Percentiles rank a stretch among this genome's conserved stretches.
Evolutionary conservation across 2,888 invertebrate genomes (phyloP).

Genomic region (Drosophila diplacantha): DNA sequence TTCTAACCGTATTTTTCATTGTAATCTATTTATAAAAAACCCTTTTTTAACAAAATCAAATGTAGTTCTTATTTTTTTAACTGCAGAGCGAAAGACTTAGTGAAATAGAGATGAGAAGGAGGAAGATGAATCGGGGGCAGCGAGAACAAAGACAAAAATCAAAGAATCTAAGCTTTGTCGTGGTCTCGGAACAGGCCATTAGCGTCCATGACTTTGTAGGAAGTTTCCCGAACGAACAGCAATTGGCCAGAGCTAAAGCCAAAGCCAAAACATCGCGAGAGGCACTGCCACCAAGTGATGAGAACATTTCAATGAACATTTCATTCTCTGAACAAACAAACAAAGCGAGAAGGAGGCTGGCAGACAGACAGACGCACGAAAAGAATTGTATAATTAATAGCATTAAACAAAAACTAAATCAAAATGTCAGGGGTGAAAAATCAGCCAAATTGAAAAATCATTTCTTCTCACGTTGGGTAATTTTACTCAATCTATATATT

Average conservation of each 20-base stretch:
- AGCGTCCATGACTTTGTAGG: conserved; percentile 59
- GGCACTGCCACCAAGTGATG: conserved; percentile 21
- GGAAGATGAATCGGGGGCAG: conserved; percentile 13
- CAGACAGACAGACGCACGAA: conserved; percentile 1
- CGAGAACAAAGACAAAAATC: conserved; percentile 33
- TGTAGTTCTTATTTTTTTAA: neutral
- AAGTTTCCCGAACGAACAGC: conserved; percentile 13
- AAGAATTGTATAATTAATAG: conserved; percentile 51
- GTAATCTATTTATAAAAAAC: neutral
- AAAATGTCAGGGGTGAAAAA: conserved; percentile 38
- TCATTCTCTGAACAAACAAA: conserved; percentile 29
- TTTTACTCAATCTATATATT: conserved; percentile 39
- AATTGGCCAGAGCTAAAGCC: conserved; percentile 17
- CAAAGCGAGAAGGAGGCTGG: conserved; percentile 8
- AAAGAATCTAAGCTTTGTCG: conserved; percentile 37
- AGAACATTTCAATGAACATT: conserved; percentile 36
- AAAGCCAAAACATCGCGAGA: neutral
- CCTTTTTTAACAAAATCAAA: neutral
- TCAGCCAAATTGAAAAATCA: conserved; percentile 50
- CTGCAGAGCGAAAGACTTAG: conserved; percentile 12
- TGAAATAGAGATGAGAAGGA: neutral
- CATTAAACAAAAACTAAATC: conserved; percentile 68
- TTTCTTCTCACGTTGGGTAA: conserved; percentile 51
- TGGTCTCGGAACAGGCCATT: conserved; percentile 43
- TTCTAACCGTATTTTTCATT: neutral